Evolutionary conservation across 2,888 invertebrate species (phyloP), one percentile per base, ranked within the genome.

Genomic region (Lasius platythorax): DNA sequence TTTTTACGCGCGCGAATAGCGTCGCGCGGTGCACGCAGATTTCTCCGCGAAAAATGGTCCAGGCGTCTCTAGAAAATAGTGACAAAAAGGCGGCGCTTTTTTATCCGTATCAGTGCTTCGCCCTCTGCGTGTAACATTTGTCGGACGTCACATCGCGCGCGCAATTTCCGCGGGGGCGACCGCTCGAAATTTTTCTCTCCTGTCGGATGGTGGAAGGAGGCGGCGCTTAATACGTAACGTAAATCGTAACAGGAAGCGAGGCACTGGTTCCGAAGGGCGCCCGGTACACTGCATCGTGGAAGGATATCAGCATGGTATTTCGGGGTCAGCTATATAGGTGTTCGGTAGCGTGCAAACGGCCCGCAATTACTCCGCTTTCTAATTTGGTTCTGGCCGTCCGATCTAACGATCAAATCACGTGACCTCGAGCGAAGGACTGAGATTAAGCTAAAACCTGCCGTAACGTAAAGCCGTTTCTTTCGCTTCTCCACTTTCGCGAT

Each of bases 381-480:
- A 93, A 93, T 93, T 93, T 92, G 89, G 91, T 91, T 91, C 91
- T 90, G 90, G 90, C 89, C 87, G 88, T 58, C 88, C 88, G 91
- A 93, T 92, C 91, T 92, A 90, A 92, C 93, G 93, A 93, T 93
- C 92, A 91, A 91, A 93, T 93, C 92, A 91, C 93, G 92, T 92
- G 93, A 93, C 91, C 92, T 74, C 85, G 82, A 83, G 85, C 88
- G 87, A 89, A 88, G 90, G 87, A 78, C 84, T 84, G 90, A 89
- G 91, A 91, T 90, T 90, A 90, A 87, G 89, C 73, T 67, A 78
- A 75, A 68, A 83, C 61, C 40, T 73, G 66, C 37, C 67, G 87
- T 89, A 86, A 89, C 83, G 72, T 67, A 72, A 53, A 86, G 81
- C 78, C 79, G 70, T 82, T 82, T 75, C 58, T 64, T 68, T 63